A percentile compares a stretch with the other conserved stretches of the same genome.
Conservation (phyloP, 2,888 invertebrate genomes). For the Melitaea athalia region DNA sequence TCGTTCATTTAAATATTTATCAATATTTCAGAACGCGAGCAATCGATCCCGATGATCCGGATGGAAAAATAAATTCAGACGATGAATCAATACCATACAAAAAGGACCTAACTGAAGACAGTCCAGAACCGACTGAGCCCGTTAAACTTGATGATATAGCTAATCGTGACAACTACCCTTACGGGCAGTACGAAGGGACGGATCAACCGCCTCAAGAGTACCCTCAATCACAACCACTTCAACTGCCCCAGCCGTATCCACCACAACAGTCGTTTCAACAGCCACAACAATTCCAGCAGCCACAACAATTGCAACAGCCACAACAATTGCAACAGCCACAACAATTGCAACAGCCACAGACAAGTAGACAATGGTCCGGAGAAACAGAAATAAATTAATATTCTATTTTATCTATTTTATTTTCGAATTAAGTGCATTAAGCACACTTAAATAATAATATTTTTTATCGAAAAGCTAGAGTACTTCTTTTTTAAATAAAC, state of each 20-base stretch:
- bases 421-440: not conserved
- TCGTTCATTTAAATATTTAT: too few species aligned
- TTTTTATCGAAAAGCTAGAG: too few species aligned
- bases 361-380: conserved; percentile 61
- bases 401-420: conserved; percentile 11
- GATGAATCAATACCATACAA: conserved; percentile 78
- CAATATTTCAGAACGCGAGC: not conserved
- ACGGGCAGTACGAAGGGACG: conserved; percentile 47
- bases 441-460: too few species aligned
- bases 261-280: conserved; percentile 24
- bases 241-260: conserved; percentile 40
- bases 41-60: conserved; percentile 64
- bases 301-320: conserved; percentile 37
- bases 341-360: conserved; percentile 41
- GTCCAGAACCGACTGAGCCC: conserved; percentile 65
- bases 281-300: conserved; percentile 26
- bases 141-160: conserved; percentile 58
- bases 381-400: conserved; percentile 76
- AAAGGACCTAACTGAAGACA: conserved; percentile 69
- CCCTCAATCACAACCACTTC: conserved; percentile 38
- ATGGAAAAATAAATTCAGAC: conserved; percentile 70
- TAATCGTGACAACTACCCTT: conserved; percentile 52
- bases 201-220: conserved; percentile 25
- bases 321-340: conserved; percentile 34
- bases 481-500: too few species aligned